A percentile compares a stretch with the other conserved stretches of the same genome.
These are phyloP conservation scores for Polydesmus complanatus DNA, from an alignment of 2,888 invertebrate species.

Conservation along the genomic window DNA sequence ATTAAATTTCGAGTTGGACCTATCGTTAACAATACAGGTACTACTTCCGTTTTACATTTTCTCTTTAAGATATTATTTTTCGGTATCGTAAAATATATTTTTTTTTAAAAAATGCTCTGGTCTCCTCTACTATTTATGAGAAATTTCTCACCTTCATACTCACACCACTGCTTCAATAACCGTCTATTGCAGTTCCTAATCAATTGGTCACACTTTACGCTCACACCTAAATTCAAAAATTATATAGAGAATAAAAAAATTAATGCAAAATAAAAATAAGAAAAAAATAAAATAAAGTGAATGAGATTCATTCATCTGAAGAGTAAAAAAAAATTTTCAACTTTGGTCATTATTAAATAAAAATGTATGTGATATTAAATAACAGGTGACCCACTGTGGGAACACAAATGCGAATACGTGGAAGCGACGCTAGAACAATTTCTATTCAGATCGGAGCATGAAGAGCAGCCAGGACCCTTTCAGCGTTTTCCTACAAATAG, in stretches of 20 bases:
- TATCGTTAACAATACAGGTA: not conserved
- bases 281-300: not conserved
- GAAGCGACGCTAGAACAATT: slow-evolving; percentile 51
- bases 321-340: not conserved
- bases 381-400: slow-evolving; percentile 55
- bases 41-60: no score
- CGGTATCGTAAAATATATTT: not conserved
- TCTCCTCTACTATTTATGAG: not conserved
- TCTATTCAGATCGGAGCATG: slow-evolving; percentile 31
- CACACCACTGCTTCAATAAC: no score
- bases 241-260: no score
- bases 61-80: no score
- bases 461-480: not conserved
- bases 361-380: not conserved
- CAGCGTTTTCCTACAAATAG: not conserved
- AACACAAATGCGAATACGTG: slow-evolving; percentile 48
- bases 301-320: not conserved
- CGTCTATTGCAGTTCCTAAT: not conserved
- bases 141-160: not conserved
- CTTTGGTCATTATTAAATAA: not conserved
- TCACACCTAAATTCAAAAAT: no score
- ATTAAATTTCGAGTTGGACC: slow-evolving; percentile 13
- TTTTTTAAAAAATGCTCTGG: not conserved
- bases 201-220: not conserved
- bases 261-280: no score